A percentile compares a stretch with the other conserved stretches of the same genome.
Evolutionary conservation across 2,797 vertebrate genomes (phyloP).

Genomic region (Anas acuta): DNA sequence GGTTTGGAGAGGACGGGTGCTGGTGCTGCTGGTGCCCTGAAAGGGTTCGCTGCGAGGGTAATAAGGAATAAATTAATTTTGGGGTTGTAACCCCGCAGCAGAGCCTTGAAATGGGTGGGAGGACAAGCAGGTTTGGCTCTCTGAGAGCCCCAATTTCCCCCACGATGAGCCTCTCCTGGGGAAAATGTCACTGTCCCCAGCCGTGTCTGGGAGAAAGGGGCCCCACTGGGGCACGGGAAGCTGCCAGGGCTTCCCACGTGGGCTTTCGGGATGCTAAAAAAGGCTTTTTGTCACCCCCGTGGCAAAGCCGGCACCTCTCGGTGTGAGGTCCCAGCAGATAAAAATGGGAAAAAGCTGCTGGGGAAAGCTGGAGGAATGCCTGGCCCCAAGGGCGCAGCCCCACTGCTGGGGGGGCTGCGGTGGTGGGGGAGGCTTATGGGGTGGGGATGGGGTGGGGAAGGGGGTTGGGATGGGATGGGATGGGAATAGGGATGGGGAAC

Average conservation of each 20-base stretch:
- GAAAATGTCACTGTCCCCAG: background rate
- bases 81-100: background rate
- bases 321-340: background rate
- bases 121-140: background rate
- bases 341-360: background rate
- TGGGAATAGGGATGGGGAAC: no score
- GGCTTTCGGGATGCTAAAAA: background rate
- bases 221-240: background rate
- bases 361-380: background rate
- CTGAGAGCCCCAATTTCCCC: background rate
- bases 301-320: background rate
- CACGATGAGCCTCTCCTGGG: background rate
- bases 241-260: background rate
- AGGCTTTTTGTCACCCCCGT: rapidly evolving
- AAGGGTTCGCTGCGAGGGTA: no score
- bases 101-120: background rate
- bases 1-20: rapidly evolving
- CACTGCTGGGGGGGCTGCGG: rapidly evolving
- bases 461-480: no score
- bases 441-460: no score
- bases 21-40: background rate
- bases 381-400: background rate
- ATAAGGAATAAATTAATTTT: background rate
- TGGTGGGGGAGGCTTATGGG: rapidly evolving
- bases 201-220: rapidly evolving